phyloP scores from a whole-genome alignment of 2,797 vertebrate genomes.

The Xerus rutilus region DNA sequence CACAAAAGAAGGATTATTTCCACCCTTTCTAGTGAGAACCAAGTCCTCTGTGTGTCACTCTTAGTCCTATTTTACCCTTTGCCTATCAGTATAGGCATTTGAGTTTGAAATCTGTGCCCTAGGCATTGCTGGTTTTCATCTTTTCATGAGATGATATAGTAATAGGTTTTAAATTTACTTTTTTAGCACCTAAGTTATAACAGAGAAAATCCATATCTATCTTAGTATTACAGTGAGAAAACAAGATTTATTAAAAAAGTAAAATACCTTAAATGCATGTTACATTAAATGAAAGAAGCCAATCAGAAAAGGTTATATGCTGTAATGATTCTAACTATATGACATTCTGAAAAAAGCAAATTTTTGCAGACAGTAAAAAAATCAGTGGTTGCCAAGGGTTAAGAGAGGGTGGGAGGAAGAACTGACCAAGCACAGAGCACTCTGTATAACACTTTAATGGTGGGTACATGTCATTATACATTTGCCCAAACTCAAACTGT shows the following conservation, averaged over 20 bases:
- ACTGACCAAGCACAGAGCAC: neutral
- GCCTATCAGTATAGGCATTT: neutral
- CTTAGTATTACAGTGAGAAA: slow-evolving; percentile 19
- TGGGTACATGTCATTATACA: too few species aligned
- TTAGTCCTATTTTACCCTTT: neutral
- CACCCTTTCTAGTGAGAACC: neutral
- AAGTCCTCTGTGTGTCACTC: neutral
- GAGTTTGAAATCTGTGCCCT: neutral
- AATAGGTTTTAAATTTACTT: slow-evolving; percentile 19
- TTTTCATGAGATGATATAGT: neutral
- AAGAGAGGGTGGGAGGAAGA: neutral
- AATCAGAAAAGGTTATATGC: neutral
- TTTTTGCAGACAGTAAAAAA: neutral
- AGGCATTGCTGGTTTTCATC: neutral
- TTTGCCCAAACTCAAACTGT: neutral
- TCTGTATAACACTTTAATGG: neutral
- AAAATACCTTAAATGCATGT: neutral
- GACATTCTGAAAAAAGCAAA: neutral
- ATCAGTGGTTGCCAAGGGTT: too few species aligned
- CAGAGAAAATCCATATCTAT: slow-evolving; percentile 39
- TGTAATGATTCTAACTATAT: neutral
- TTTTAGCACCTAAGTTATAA: neutral
- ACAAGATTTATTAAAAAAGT: neutral
- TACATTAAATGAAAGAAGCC: neutral
- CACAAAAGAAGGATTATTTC: neutral